Evolutionary conservation across 2,888 invertebrate species (phyloP).

Genomic region (Drosophila mimetica): DNA sequence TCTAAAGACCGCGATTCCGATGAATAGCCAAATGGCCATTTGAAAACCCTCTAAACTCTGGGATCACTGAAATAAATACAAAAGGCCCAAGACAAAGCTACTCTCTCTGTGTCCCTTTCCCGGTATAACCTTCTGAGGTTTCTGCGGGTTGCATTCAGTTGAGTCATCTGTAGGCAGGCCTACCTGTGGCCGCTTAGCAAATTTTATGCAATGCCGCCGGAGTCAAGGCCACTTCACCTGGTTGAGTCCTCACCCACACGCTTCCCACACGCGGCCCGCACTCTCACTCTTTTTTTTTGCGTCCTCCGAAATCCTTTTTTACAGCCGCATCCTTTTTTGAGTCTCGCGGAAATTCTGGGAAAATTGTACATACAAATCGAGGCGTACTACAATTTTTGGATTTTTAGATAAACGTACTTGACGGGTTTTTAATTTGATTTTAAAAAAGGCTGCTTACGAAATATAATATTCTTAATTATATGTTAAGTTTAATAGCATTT

Average conservation of each 20-base stretch:
- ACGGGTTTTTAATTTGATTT: too few species aligned
- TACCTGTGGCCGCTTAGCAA: constrained; percentile 63
- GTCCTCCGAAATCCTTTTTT: constrained; percentile 48
- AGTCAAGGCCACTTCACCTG: constrained; percentile 69
- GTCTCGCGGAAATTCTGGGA: constrained; percentile 18
- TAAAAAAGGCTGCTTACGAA: too few species aligned
- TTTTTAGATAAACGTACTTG: too few species aligned
- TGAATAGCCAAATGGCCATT: constrained; percentile 4
- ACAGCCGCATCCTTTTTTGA: constrained; percentile 16
- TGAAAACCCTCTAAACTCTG: background rate
- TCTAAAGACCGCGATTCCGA: constrained; percentile 1
- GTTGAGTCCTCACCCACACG: constrained; percentile 58
- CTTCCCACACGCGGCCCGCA: constrained; percentile 70
- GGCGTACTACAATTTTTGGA: background rate
- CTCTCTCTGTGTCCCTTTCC: constrained; percentile 7
- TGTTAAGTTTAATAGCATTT: too few species aligned
- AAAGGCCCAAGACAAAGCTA: constrained; percentile 31
- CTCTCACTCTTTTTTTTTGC: constrained; percentile 45
- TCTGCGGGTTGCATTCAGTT: constrained; percentile 76
- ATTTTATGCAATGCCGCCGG: constrained; percentile 62
- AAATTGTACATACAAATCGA: background rate
- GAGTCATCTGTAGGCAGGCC: constrained; percentile 60
- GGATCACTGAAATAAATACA: constrained; percentile 15
- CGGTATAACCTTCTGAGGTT: constrained; percentile 52
- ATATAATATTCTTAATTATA: too few species aligned